Evolutionary conservation across 2,888 invertebrate genomes (phyloP).

Genomic region (Capitulum mitella): DNA sequence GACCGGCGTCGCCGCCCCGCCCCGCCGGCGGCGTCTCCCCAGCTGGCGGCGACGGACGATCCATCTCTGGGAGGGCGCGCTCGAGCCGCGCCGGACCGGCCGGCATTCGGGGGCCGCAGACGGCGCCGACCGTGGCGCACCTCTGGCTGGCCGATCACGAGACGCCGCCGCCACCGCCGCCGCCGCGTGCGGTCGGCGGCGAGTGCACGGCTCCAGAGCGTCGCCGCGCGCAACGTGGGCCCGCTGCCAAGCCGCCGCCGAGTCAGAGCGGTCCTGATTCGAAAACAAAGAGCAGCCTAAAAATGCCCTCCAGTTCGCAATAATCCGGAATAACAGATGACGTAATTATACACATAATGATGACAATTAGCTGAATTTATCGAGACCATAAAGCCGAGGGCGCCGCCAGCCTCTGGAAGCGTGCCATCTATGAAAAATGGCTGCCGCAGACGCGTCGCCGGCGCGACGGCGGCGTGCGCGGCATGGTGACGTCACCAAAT

Average conservation of each 20-base stretch:
- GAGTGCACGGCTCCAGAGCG: no score
- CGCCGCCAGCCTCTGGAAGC: not conserved
- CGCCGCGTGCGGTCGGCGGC: no score
- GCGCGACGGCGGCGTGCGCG: not conserved
- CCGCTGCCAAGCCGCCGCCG: no score
- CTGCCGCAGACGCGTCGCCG: not conserved
- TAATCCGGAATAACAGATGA: not conserved
- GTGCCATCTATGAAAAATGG: conserved; percentile 14
- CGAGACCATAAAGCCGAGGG: not conserved
- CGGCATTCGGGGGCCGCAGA: not conserved
- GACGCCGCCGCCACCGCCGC: no score
- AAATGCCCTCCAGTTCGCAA: not conserved
- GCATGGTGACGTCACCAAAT: conserved; percentile 10
- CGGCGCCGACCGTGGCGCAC: not conserved
- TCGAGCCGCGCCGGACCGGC: not conserved
- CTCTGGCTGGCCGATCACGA: not conserved
- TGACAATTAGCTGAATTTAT: not conserved
- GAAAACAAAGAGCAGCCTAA: not conserved
- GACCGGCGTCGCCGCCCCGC: not conserved
- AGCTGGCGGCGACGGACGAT: not conserved
- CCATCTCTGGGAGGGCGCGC: not conserved
- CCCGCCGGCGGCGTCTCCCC: not conserved
- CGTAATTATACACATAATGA: conserved; percentile 10
- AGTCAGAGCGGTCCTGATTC: not conserved
- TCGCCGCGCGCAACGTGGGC: no score